Conservation (phyloP, 2,113 vertebrate species). For the Benitochromis conjunctus region DNA sequence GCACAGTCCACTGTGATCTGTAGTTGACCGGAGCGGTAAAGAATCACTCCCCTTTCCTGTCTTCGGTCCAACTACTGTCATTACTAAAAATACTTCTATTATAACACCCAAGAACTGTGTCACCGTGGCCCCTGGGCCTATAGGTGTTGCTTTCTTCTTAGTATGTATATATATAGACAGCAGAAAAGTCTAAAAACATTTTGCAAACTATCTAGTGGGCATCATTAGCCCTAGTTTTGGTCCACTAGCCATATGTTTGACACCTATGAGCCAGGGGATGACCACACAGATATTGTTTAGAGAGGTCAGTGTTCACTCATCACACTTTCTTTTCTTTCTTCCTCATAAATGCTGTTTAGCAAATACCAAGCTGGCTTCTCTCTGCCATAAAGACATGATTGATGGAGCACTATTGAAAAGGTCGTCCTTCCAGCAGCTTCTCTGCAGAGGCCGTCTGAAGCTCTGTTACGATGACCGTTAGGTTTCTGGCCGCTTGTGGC, state of each 20-base stretch:
- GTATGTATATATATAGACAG: fast-evolving
- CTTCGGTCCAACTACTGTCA: not conserved
- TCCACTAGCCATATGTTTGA: not conserved
- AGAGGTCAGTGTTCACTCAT: not conserved
- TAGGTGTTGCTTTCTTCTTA: not conserved
- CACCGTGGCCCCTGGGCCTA: not conserved
- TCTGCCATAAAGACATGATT: not conserved
- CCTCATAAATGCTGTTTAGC: not conserved
- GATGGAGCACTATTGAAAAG: not conserved
- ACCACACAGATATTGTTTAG: not conserved
- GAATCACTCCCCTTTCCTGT: not conserved
- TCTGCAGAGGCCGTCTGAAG: not conserved
- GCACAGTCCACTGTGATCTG: not conserved
- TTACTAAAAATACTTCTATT: not conserved
- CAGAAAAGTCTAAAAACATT: not conserved
- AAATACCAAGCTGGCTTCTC: not conserved
- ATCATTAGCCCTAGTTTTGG: not conserved
- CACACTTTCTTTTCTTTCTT: not conserved
- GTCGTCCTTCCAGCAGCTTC: not conserved
- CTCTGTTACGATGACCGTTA: not conserved
- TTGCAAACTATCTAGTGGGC: not conserved
- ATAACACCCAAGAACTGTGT: not conserved
- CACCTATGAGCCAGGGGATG: not conserved
- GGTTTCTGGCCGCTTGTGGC: not conserved
- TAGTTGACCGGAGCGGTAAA: not conserved